These are phyloP conservation scores for Brachypodius melanocephalos DNA, from an alignment of 2,113 vertebrate genomes.

Conservation along the genomic window DNA sequence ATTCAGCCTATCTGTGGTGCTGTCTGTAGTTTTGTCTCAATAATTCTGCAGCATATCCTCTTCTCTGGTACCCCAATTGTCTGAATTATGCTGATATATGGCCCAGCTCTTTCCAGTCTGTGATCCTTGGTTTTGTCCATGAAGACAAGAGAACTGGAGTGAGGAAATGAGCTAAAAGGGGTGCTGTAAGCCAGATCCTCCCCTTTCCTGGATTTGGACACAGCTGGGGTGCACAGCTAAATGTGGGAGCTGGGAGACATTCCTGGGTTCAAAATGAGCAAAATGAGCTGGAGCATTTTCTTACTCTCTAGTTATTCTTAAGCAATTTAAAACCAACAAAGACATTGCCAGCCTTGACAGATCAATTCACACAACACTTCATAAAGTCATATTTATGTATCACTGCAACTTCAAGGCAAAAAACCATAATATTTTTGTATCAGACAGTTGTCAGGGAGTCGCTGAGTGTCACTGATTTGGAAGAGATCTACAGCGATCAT, in stretches of 20 bases:
- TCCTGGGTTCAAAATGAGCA: neutral
- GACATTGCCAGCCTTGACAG: neutral
- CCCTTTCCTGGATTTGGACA: neutral
- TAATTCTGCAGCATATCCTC: neutral
- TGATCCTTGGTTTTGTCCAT: neutral
- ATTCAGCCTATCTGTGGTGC: neutral
- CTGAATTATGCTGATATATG: neutral
- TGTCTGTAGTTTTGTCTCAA: neutral
- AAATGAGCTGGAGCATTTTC: neutral
- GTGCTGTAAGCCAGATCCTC: neutral
- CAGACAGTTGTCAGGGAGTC: neutral
- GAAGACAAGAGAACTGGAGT: neutral
- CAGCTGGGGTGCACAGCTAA: neutral
- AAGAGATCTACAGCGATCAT: neutral
- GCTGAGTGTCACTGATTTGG: neutral
- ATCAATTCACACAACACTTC: neutral
- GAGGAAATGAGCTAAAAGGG: neutral
- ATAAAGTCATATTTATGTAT: neutral
- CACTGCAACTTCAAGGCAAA: neutral
- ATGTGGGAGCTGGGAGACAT: neutral
- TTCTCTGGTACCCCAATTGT: accelerated
- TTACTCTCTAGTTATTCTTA: neutral
- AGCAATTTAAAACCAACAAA: neutral
- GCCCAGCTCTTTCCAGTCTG: neutral
- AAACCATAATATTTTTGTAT: neutral